These are phyloP conservation scores for Chloroclysta siterata DNA, from an alignment of 2,888 invertebrate genomes.

Conservation along the genomic window DNA sequence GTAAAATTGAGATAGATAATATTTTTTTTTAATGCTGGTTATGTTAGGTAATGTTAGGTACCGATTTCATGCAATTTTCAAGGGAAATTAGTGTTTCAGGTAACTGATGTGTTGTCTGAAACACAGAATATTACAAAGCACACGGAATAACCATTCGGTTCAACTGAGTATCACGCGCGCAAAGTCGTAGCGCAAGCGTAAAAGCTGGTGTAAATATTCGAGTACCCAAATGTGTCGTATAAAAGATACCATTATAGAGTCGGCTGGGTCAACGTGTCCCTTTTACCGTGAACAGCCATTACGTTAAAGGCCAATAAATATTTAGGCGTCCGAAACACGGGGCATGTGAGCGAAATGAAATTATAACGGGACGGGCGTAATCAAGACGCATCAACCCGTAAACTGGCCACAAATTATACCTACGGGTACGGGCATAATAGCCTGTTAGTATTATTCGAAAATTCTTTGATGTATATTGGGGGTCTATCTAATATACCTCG, in stretches of 20 bases:
- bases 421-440: slow-evolving; percentile 2
- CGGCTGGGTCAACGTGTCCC: slow-evolving; percentile 5
- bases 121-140: no score
- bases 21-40: no score
- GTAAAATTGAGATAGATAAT: no score
- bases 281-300: slow-evolving; percentile 19
- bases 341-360: slow-evolving; percentile 30
- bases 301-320: slow-evolving; percentile 32
- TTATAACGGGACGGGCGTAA: slow-evolving; percentile 28
- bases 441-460: neutral
- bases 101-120: no score
- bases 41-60: no score
- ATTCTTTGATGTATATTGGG: neutral
- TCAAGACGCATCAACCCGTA: slow-evolving; percentile 18
- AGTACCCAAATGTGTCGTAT: neutral
- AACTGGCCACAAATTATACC: slow-evolving; percentile 8
- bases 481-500: neutral
- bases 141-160: neutral
- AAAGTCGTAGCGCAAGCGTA: neutral
- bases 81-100: no score
- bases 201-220: neutral
- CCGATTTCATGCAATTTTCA: no score
- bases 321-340: slow-evolving; percentile 14
- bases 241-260: slow-evolving; percentile 1
- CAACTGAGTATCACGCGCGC: neutral